These are phyloP conservation scores for Urosaurus nigricauda DNA, from an alignment of 2,797 vertebrate species.

Conservation along the genomic window DNA sequence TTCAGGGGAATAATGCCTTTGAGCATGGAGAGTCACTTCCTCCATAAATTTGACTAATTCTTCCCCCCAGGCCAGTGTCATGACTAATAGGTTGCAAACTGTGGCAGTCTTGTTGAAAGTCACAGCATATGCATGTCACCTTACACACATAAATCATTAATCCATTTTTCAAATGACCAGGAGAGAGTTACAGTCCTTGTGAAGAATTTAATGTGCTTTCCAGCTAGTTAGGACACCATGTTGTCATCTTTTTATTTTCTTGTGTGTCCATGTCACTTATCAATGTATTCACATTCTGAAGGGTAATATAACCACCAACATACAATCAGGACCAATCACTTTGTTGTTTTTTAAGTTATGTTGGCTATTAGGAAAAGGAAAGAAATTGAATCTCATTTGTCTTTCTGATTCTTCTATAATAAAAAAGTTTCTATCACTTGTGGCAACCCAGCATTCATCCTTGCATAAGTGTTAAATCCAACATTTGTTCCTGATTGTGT, in stretches of 20 bases:
- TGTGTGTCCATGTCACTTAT: neutral
- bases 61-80: neutral
- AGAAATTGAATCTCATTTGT: neutral
- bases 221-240: neutral
- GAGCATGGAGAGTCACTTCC: neutral
- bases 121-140: neutral
- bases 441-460: neutral
- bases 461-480: neutral
- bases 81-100: neutral
- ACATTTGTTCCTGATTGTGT: neutral
- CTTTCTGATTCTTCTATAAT: no score
- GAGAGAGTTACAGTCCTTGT: neutral
- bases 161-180: neutral
- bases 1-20: no score
- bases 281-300: neutral
- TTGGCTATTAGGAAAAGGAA: no score
- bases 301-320: no score
- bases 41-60: neutral
- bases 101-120: neutral
- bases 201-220: neutral
- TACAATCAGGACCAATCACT: neutral
- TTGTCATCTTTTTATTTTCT: neutral
- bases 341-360: neutral
- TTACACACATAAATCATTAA: neutral
- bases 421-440: no score